A percentile compares a stretch with the other conserved stretches of the same genome.
phyloP scores from a whole-genome alignment of 2,888 invertebrate genomes.

The Lepas anatifera region DNA sequence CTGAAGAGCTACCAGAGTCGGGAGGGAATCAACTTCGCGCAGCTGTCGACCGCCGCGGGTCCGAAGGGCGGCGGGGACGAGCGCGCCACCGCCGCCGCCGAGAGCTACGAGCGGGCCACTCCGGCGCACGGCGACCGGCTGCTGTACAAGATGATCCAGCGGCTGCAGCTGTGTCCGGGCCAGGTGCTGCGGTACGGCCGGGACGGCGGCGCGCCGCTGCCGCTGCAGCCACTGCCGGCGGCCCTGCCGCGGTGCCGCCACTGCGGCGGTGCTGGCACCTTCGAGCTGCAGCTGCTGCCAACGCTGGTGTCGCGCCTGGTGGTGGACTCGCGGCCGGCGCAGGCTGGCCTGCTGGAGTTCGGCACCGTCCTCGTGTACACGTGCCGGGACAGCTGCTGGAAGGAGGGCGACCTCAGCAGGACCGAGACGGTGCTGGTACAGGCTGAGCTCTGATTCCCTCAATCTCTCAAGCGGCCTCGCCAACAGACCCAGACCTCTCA shows the following conservation, averaged over 20 bases:
- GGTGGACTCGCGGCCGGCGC: constrained; percentile 31
- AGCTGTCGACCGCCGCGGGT: constrained; percentile 4
- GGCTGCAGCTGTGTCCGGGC: constrained; percentile 56
- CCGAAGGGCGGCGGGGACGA: constrained; percentile 32
- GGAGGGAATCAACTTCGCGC: constrained; percentile 18
- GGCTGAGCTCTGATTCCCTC: constrained; percentile 9
- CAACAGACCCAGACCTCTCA: too few relatives aligned
- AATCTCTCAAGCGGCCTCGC: too few relatives aligned
- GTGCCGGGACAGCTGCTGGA: constrained; percentile 76
- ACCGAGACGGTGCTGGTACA: constrained; percentile 13
- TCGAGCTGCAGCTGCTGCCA: constrained; percentile 74
- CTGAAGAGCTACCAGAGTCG: constrained; percentile 17
- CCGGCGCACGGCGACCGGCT: constrained; percentile 71
- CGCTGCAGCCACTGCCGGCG: constrained; percentile 44
- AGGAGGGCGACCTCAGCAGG: constrained; percentile 27
- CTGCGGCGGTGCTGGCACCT: constrained; percentile 56
- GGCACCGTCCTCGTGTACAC: constrained; percentile 76
- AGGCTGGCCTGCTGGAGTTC: constrained; percentile 51
- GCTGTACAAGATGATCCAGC: constrained; percentile 64
- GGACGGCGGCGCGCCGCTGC: constrained; percentile 43
- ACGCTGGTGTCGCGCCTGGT: constrained; percentile 58
- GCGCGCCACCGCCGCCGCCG: constrained; percentile 39
- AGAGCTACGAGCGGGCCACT: constrained; percentile 63
- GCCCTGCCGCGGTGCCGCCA: constrained; percentile 42
- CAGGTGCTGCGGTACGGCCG: constrained; percentile 49